Percentiles rank a stretch among this genome's conserved stretches.
Evolutionary conservation across 1,140 invertebrate species (phyloP).

Genomic region (Drosophila dunni): DNA sequence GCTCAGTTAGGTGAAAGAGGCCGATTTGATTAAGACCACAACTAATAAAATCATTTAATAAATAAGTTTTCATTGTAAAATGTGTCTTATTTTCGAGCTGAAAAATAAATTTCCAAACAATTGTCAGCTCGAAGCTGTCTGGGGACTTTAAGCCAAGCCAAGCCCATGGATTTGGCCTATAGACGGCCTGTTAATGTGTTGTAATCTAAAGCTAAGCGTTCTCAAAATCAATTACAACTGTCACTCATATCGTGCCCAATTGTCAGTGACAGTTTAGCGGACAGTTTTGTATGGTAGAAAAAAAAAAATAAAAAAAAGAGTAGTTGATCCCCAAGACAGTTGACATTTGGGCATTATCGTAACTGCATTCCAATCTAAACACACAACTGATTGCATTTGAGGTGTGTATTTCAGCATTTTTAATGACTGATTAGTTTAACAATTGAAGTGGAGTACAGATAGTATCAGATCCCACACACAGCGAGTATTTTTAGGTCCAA

Average conservation of each 20-base stretch:
- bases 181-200: slow-evolving; percentile 64
- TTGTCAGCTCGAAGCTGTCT: slow-evolving; percentile 22
- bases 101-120: not conserved
- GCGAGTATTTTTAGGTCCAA: not conserved
- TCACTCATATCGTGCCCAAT: slow-evolving; percentile 73
- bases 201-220: slow-evolving; percentile 74
- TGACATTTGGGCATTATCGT: slow-evolving; percentile 46
- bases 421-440: slow-evolving; percentile 55
- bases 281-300: slow-evolving; percentile 49
- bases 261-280: slow-evolving; percentile 71
- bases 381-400: slow-evolving; percentile 43
- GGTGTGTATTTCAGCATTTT: slow-evolving; percentile 46
- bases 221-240: slow-evolving; percentile 77
- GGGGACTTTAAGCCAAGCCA: slow-evolving; percentile 37
- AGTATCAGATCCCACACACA: slow-evolving; percentile 29
- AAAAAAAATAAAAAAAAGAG: not conserved
- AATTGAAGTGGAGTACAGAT: slow-evolving; percentile 19
- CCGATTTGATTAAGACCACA: not conserved
- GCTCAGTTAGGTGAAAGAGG: slow-evolving; percentile 3
- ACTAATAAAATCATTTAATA: not conserved
- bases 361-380: slow-evolving; percentile 27
- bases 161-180: slow-evolving; percentile 32
- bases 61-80: not conserved
- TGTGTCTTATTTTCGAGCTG: not conserved
- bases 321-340: slow-evolving; percentile 44